Evolutionary conservation across 2,888 invertebrate species (phyloP), one percentile per base, ranked within the genome.

Genomic region (Spodoptera littoralis): DNA sequence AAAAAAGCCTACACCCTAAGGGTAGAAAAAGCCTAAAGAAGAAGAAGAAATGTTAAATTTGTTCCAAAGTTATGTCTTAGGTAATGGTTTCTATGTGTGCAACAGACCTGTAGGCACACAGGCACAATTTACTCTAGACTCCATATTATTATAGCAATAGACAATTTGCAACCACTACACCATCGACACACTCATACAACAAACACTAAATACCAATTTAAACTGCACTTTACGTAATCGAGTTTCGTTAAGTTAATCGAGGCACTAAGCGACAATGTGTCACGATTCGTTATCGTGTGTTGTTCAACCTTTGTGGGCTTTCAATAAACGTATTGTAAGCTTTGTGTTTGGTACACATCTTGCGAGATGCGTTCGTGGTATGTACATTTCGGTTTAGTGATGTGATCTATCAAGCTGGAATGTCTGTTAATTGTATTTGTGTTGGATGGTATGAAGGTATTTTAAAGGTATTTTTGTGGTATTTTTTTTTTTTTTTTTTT

Each of bases 281-380:
- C 67, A 60, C 64, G 65, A 70, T 70, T 60, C 62, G 60, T 69
- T 70, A 75, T 54, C 63, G 65, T 65, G 69, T 73, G 67, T 72
- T 74, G 66, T 73, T 70, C 64, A 62, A 64, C n/a, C 78, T 72
- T 85, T 83, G 83, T 84, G 44, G 60, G 52, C 69, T 68, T 77
- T 75, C 77, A 79, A 80, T 81, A 68, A 74, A 69, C 54, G 60
- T 18, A 50, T 68, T 71, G 65, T 73, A 44, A 54, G 66, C 42
- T 58, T 48, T 68, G 55, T 66, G 56, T 45, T 36, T 36, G 36
- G 64, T 64, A 24, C 60, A 48, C 54, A 57, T 63, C 53, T 73
- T 48, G 43, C 42, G 69, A 65, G 54, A 51, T 36, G 36, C 36
- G 36, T 36, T 8, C 43, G 41, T 60, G 24, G 50, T 41, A 50